Evolutionary conservation across 1,140 invertebrate genomes (phyloP).

Genomic region (Theocolax elegans): DNA sequence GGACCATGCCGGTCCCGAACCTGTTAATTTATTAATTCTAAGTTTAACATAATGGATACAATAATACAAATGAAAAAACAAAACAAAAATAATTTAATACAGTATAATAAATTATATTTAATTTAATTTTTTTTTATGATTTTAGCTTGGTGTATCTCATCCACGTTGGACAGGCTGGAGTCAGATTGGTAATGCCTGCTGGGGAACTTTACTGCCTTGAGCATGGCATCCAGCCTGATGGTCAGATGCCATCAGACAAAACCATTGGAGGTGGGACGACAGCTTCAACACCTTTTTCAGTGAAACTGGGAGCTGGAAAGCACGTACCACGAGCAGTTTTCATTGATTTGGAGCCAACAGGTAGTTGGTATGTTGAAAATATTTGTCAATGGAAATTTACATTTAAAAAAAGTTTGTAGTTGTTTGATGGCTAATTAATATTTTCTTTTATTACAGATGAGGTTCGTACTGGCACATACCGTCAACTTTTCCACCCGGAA

Average conservation of each 20-base stretch:
- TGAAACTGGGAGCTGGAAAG: conserved; percentile 65
- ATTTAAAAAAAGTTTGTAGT: background rate
- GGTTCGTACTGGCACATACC: conserved; percentile 71
- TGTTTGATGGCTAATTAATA: background rate
- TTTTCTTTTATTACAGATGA: conserved; percentile 56
- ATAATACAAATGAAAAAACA: no score
- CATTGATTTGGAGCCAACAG: conserved; percentile 69
- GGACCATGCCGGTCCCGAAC: no score
- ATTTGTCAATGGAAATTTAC: background rate
- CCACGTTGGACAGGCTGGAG: conserved; percentile 81
- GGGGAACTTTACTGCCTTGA: conserved; percentile 89
- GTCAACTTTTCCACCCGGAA: conserved; percentile 73
- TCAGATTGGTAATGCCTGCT: conserved; percentile 80
- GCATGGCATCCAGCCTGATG: conserved; percentile 91
- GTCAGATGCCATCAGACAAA: conserved; percentile 73
- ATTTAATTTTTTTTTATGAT: conserved; percentile 35
- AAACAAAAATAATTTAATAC: no score
- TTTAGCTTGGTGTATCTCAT: conserved; percentile 76
- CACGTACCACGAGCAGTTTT: conserved; percentile 61
- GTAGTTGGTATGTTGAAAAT: conserved; percentile 63
- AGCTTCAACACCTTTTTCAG: conserved; percentile 73
- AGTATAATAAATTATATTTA: no score
- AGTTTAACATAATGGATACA: background rate
- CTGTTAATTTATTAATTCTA: background rate
- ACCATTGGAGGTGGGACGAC: conserved; percentile 62